These are phyloP conservation scores for Peromyscus nudipes DNA, from an alignment of 2,797 vertebrate species.

Conservation along the genomic window DNA sequence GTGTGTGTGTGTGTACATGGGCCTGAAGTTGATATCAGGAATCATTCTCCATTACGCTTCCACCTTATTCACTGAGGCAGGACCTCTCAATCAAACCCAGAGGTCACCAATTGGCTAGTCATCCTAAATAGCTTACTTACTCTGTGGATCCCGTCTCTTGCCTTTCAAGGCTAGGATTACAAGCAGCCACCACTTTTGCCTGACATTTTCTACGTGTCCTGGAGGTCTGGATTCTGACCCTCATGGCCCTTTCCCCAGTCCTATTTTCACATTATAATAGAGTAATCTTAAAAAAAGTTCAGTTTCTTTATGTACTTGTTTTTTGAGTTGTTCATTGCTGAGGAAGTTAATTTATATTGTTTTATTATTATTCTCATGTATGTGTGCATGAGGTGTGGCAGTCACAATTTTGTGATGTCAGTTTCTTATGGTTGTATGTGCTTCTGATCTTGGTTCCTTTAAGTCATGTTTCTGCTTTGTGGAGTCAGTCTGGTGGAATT, in stretches of 20 bases:
- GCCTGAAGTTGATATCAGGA: background rate
- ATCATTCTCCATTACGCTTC: background rate
- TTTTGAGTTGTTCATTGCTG: background rate
- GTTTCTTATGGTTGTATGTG: background rate
- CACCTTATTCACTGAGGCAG: background rate
- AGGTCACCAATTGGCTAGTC: background rate
- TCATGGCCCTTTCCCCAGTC: background rate
- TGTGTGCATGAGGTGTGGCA: background rate
- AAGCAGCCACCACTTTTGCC: no score
- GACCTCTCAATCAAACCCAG: background rate
- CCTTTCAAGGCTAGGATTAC: background rate
- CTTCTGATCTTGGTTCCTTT: background rate
- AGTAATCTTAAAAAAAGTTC: background rate
- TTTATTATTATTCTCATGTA: background rate
- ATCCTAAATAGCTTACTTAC: background rate
- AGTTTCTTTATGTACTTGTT: background rate
- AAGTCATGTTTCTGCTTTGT: background rate
- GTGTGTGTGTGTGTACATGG: no score
- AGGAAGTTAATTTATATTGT: background rate
- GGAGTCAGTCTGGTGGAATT: background rate
- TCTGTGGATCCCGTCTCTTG: background rate
- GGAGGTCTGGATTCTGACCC: background rate
- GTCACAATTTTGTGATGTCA: background rate
- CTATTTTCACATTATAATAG: background rate
- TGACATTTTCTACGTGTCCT: background rate